phyloP scores from a whole-genome alignment of 2,888 invertebrate genomes.

The Acheta domesticus region DNA sequence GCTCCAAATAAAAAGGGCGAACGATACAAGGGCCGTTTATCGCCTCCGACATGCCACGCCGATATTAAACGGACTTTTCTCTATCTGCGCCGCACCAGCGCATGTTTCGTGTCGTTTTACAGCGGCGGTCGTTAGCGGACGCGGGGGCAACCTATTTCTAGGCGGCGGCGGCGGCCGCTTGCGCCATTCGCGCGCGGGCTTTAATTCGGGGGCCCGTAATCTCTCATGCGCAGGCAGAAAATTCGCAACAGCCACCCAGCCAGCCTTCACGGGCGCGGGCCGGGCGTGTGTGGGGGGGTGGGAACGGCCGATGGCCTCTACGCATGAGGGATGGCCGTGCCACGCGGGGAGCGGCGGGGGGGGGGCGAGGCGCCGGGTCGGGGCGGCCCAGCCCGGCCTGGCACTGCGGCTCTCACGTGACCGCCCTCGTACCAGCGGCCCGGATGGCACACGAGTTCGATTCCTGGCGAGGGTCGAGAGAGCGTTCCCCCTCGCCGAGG shows the following conservation, averaged over 20 bases:
- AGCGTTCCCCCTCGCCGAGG: neutral
- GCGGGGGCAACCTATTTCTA: neutral
- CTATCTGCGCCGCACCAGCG: conserved; percentile 5
- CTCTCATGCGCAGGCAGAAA: neutral
- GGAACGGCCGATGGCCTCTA: neutral
- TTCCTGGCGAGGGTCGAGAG: neutral
- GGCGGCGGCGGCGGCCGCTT: neutral
- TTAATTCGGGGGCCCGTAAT: neutral
- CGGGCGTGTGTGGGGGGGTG: neutral
- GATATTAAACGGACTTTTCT: conserved; percentile 18
- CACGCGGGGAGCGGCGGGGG: neutral
- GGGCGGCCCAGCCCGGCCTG: neutral
- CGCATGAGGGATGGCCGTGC: neutral
- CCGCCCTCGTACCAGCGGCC: neutral
- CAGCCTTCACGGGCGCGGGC: neutral
- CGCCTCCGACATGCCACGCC: neutral
- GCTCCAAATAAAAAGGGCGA: neutral
- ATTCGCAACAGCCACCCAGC: neutral
- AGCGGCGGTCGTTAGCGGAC: neutral
- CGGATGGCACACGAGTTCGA: conserved; percentile 3
- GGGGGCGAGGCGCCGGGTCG: too few relatives aligned
- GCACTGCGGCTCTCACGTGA: conserved; percentile 3
- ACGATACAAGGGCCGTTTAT: neutral
- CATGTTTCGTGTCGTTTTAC: neutral
- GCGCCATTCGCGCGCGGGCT: neutral